A percentile compares a stretch with the other conserved stretches of the same genome.
Evolutionary conservation across 2,888 invertebrate genomes (phyloP).

Genomic region (Cistogaster globosa): DNA sequence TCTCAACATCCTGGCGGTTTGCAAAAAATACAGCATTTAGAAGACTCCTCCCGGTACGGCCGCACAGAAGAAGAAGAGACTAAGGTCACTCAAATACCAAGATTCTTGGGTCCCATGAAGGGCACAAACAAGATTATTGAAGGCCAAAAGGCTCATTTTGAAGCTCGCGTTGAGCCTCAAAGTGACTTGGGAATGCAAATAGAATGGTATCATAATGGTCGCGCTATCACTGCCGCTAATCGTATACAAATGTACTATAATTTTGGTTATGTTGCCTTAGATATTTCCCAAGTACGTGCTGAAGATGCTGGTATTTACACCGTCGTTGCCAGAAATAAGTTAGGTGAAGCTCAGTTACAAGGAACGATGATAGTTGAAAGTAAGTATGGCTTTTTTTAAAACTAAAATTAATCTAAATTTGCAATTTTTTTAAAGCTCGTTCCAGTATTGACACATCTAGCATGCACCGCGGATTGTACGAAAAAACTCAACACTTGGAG

Average conservation of each 20-base stretch:
- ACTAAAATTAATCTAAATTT: constrained; percentile 6
- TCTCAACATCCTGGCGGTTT: constrained; percentile 96
- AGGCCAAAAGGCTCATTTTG: constrained; percentile 96
- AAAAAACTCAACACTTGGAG: constrained; percentile 94
- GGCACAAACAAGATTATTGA: constrained; percentile 97
- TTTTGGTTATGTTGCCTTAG: constrained; percentile 98
- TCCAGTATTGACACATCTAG: constrained; percentile 94
- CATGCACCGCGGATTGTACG: constrained; percentile 93
- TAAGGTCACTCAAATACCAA: constrained; percentile 90
- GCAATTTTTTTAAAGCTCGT: constrained; percentile 86
- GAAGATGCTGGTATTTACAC: constrained; percentile 97
- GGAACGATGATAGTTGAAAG: constrained; percentile 94
- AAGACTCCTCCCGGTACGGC: constrained; percentile 90
- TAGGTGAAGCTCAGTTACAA: constrained; percentile 93
- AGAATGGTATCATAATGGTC: constrained; percentile 99
- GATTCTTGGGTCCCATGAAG: constrained; percentile 94
- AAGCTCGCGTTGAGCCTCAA: constrained; percentile 96
- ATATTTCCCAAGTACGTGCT: constrained; percentile 94
- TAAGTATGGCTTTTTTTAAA: constrained; percentile 84
- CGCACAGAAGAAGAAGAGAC: constrained; percentile 89
- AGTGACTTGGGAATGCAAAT: constrained; percentile 95
- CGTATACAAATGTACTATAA: constrained; percentile 97
- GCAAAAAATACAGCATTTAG: constrained; percentile 94
- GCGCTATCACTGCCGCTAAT: constrained; percentile 93
- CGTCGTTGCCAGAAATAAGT: constrained; percentile 94